Base-by-base conservation (phyloP, 2,888 invertebrate species). In the Zygogramma bicolorata region DNA sequence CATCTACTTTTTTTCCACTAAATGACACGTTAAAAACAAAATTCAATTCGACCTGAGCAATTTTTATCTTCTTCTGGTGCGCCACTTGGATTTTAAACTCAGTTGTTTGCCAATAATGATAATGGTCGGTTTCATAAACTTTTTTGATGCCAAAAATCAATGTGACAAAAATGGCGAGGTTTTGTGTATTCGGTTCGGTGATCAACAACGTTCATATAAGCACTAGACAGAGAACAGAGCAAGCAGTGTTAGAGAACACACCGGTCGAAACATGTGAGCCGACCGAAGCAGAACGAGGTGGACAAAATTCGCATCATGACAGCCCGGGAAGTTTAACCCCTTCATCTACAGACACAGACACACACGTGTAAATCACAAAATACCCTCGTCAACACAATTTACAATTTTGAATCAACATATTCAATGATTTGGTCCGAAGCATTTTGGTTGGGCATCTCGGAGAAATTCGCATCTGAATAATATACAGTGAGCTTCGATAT, bases 281-380 rank as follows among this genome's bases (percentile, higher is more conserved):
- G 97, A 98, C 90, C 97, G 94, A 89, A 97, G 97, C 90, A 97
- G 92, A 89, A 98, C 95, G 92, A 96, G 95, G 88, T 96, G 95
- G 92, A 96, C 96, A 92, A 96, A 96, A 90, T 93, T 93, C 88
- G 95, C 94, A 92, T 96, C 96, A 90, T 96, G 95, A 91, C 95
- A 95, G 90, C 97, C 97, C 88, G 96, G 96, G 90, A 97, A 96
- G 93, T 94, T 95, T 89, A 96, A 92, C 89, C 97, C 96, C 92
- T 97, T 97, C 91, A 96, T 95, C 96, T 97, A 93, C 88, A 85
- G 82, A 84, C 81, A 83, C 79, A 82, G 74, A 81, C 77, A 46
- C 60, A 72, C 40, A 40, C 58, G 29, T 27, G 62, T 66, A 31
- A 71, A 66, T 62, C 53, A 69, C 38, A 25, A 53, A 53, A 53